Conservation (phyloP, 2,888 invertebrate species). For the Phaonia tiefii region DNA sequence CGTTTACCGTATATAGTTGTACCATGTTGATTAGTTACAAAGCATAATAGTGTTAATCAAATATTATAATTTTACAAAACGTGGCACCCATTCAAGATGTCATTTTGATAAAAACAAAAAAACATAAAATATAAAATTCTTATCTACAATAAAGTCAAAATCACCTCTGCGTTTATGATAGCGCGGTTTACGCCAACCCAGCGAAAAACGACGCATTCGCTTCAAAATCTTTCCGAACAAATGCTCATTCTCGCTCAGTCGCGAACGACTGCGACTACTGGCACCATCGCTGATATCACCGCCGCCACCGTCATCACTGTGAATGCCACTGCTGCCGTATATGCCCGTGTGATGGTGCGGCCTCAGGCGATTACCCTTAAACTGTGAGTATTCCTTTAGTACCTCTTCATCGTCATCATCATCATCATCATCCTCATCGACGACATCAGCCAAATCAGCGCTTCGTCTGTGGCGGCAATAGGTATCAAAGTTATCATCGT, state of each 20-base stretch:
- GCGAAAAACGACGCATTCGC: slow-evolving; percentile 79
- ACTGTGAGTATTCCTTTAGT: slow-evolving; percentile 64
- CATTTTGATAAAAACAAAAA: too few species aligned
- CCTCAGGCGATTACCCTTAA: slow-evolving; percentile 72
- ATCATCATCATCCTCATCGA: slow-evolving; percentile 63
- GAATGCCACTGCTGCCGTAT: slow-evolving; percentile 49
- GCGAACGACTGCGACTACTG: slow-evolving; percentile 74
- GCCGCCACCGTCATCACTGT: slow-evolving; percentile 74
- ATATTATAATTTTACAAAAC: too few species aligned
- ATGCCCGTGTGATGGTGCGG: slow-evolving; percentile 59
- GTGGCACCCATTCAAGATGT: too few species aligned
- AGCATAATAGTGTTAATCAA: too few species aligned
- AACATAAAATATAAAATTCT: too few species aligned
- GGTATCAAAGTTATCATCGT: slow-evolving; percentile 77
- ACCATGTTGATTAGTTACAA: too few species aligned
- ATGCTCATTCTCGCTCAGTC: slow-evolving; percentile 75
- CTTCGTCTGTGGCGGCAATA: slow-evolving; percentile 48
- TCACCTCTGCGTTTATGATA: slow-evolving; percentile 81
- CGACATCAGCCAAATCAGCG: slow-evolving; percentile 65
- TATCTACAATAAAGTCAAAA: slow-evolving; percentile 61
- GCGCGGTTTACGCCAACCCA: slow-evolving; percentile 80
- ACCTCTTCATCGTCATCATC: slow-evolving; percentile 61
- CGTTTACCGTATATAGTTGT: too few species aligned
- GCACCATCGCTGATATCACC: slow-evolving; percentile 76
- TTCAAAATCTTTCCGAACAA: slow-evolving; percentile 77